Percentiles rank a stretch among this genome's conserved stretches.
Evolutionary conservation across 2,797 vertebrate genomes (phyloP).

Genomic region (Macropus fuliginosus): DNA sequence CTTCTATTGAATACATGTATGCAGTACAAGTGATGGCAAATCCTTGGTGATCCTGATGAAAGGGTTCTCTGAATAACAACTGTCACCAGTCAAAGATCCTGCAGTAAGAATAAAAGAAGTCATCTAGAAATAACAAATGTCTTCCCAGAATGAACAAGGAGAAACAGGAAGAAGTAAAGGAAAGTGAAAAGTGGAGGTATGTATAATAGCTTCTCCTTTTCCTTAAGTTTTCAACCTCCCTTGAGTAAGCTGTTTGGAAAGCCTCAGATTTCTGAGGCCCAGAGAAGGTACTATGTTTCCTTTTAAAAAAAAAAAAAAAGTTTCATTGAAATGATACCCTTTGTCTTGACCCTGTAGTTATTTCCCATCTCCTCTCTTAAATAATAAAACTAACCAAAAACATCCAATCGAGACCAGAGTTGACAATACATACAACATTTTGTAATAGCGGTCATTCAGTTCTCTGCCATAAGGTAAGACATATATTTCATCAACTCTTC

Average conservation of each 20-base stretch:
- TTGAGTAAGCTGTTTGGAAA: neutral
- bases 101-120: neutral
- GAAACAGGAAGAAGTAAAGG: neutral
- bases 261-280: neutral
- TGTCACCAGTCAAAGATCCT: neutral
- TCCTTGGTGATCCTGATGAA: neutral
- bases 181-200: neutral
- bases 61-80: neutral
- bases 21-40: neutral
- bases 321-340: neutral
- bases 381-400: neutral
- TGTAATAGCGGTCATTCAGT: neutral
- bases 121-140: neutral
- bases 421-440: neutral
- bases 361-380: neutral
- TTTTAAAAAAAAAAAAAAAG: neutral
- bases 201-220: neutral
- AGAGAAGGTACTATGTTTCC: neutral
- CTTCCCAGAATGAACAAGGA: neutral
- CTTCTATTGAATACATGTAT: constrained; percentile 22
- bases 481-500: neutral
- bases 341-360: neutral
- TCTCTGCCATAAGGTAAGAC: neutral
- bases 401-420: neutral
- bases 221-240: neutral